Base-by-base conservation (phyloP, 2,113 vertebrate species). In the Urocynchramus pylzowi region DNA sequence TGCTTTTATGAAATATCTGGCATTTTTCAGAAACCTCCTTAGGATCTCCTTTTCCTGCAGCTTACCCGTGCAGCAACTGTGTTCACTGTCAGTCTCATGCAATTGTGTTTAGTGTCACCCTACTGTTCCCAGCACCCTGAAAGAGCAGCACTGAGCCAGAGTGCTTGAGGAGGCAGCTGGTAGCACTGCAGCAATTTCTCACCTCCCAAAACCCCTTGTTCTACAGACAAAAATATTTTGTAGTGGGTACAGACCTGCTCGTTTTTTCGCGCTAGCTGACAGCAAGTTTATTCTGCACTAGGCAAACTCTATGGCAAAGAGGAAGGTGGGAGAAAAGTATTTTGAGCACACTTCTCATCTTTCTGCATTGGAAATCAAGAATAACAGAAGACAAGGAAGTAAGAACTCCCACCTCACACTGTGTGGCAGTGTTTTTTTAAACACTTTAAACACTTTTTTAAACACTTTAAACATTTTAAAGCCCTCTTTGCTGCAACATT, bases 101-200 rank as follows among this genome's bases (percentile, higher is more conserved):
- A 0, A 71, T 39, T 33, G 10, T 41, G 7, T 95, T 96, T 85
- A 33, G 54, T 18, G 28, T 12, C 63, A 75, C 21, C 35, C 77
- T 69, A 33, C 69, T 12, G 3, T 10, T 76, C 65, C 50, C 16
- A 15, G 14, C 3, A 14, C 37, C 30, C 41, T 90, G 64, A 7
- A 79, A 84, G 23, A 33, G 69, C 45, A 87, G 65, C 26, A 33
- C 44, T 22, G 54, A 23, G n/a, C 22, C 63, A 84, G 85, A 91
- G 85, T 70, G 95, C 73, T 69, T 45, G 5, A 87, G 63, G 65
- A 96, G 47, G 86, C 83, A 77, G 82, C 49, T 96, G 90, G 65
- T 74, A 96, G 69, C 50, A n/a, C 23, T 75, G 84, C 78, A 95
- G 78, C 18, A 37, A 84, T 93, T 95, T 52, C 10, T 87, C 54